Base-by-base conservation (phyloP, 1,140 invertebrate genomes). In the Lineus longissimus region DNA sequence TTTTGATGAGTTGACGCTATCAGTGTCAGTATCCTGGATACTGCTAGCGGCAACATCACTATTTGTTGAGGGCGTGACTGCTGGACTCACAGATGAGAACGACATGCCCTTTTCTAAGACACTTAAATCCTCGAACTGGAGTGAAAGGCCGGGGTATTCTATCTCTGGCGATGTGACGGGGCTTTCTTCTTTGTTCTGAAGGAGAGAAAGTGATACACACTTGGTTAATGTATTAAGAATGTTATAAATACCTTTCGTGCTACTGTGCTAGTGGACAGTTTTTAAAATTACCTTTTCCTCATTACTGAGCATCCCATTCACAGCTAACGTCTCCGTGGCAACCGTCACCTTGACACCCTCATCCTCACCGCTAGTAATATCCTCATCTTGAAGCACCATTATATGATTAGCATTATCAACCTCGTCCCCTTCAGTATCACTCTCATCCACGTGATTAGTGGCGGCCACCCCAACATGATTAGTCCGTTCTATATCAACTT, bases 71-170 rank as follows among this genome's bases (percentile, higher is more conserved):
- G 31, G 25, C 17, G n/a, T 41, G n/a, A 36, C 54, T n/a, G 29
- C 33, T 41, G 30, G 19, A 41, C 51, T 63, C 45, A 25, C 29
- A 40, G 51, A 33, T 61, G 43, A 47, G 23, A 30, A 47, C 25
- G 45, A 54, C 19, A 64, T 25, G 27, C 62, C 62, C 31, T 54
- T 66, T 62, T 73, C 67, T 45, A 71, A 64, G 54, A 71, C 51
- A 55, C 66, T 71, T 15, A 73, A 54, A 58, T 73, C 71, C 40
- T 73, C 71, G 55, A 65, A 69, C 27, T 69, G 58, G 54, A 73
- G 59, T 27, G n/a, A 61, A 19, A 66, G 47, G 30, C 63, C 55
- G 54, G 23, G 60, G 19, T 47, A 0, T 40, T 22, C n/a, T 7
- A 30, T 33, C 30, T 41, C 43, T 2, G 25, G 33, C 6, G 33